phyloP scores from a whole-genome alignment of 2,888 invertebrate genomes.

The Beris morrisii region DNA sequence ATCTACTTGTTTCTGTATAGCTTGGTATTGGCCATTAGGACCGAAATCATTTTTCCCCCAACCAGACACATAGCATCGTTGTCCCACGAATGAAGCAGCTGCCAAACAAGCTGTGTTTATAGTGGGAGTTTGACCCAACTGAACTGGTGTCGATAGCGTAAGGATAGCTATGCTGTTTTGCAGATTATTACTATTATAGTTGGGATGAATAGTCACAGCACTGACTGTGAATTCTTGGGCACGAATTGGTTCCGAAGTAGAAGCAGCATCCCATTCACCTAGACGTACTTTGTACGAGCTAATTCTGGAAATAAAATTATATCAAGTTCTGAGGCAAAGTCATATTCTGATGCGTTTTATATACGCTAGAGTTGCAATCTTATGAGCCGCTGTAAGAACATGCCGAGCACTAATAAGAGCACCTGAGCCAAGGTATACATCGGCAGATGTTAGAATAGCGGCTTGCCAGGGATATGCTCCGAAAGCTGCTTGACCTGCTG shows the following conservation, averaged over 20 bases:
- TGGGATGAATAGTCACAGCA: conserved; percentile 64
- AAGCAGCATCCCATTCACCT: conserved; percentile 75
- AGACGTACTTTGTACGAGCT: conserved; percentile 65
- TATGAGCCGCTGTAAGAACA: conserved; percentile 74
- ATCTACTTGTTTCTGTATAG: conserved; percentile 74
- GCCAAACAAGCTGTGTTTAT: conserved; percentile 68
- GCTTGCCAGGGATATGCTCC: conserved; percentile 78
- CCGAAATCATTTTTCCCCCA: conserved; percentile 84
- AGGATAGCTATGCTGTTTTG: conserved; percentile 82
- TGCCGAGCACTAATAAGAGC: conserved; percentile 69
- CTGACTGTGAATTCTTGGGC: conserved; percentile 65
- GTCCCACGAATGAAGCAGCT: conserved; percentile 56
- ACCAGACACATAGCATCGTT: conserved; percentile 69
- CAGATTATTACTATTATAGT: conserved; percentile 71
- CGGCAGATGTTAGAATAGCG: conserved; percentile 61
- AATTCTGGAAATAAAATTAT: conserved; percentile 41
- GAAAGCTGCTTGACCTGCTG: conserved; percentile 62
- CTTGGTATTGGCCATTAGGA: conserved; percentile 62
- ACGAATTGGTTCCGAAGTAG: conserved; percentile 65
- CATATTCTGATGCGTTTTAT: not conserved
- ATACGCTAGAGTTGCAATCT: conserved; percentile 64
- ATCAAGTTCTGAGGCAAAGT: not conserved
- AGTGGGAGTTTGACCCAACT: conserved; percentile 60
- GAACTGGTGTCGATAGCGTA: conserved; percentile 64
- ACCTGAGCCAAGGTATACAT: conserved; percentile 72